A percentile compares a stretch with the other conserved stretches of the same genome.
Conservation (phyloP, 2,888 invertebrate genomes). For the Lasioglossum morio region DNA sequence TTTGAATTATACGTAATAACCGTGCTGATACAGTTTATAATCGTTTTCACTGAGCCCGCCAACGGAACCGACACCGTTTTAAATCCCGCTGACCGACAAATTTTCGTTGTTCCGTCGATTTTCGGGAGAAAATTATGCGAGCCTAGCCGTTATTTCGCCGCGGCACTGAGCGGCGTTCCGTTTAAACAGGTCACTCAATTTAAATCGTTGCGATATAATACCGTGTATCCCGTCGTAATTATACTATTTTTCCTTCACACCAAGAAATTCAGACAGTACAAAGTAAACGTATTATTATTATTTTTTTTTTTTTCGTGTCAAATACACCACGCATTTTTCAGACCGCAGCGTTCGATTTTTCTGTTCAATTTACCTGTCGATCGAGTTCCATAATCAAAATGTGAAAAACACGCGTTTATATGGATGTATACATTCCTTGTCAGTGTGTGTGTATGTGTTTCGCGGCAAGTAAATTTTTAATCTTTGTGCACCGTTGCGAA, state of each 20-base stretch:
- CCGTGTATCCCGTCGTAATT: background rate
- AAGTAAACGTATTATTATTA: background rate
- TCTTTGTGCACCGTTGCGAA: background rate
- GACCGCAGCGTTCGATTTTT: background rate
- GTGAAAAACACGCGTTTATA: background rate
- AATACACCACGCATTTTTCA: background rate
- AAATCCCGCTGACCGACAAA: slow-evolving; percentile 53
- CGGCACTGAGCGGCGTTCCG: background rate
- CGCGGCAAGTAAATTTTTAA: background rate
- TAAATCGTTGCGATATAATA: slow-evolving; percentile 4
- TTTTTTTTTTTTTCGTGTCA: background rate
- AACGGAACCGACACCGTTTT: slow-evolving; percentile 56
- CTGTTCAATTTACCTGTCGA: background rate
- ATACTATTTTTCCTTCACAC: background rate
- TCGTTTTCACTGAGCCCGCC: slow-evolving; percentile 52
- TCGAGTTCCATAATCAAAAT: background rate
- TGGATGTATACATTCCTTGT: background rate
- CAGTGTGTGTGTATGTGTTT: background rate
- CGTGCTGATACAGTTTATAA: slow-evolving; percentile 49
- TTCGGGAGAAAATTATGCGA: slow-evolving; percentile 12
- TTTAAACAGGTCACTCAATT: slow-evolving; percentile 13
- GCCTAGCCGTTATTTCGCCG: slow-evolving; percentile 10
- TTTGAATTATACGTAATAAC: slow-evolving; percentile 71
- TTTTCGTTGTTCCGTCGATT: slow-evolving; percentile 26
- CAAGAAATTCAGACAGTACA: background rate